Base-by-base conservation (phyloP, 2,888 invertebrate genomes). In the Invenusta paracnida region DNA sequence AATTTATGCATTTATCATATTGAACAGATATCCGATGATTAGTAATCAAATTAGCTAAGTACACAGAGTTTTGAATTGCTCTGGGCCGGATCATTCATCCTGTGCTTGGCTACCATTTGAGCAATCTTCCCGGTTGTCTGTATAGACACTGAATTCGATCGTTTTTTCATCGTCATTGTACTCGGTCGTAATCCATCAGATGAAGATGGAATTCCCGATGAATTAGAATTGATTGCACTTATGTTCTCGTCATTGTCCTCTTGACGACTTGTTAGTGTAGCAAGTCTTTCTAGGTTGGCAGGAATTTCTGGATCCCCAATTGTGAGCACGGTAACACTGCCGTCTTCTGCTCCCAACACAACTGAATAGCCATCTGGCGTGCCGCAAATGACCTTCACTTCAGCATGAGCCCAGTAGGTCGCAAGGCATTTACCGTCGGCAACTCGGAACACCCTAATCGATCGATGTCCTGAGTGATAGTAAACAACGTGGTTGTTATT, bases 401-500 rank as follows among this genome's bases (percentile, higher is more conserved):
- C 91, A 0, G 91, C 91, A 81, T 90, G 90, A 0, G 90, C 89
- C 85, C 90, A 90, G 88, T 89, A 98, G 91, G 97, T 97, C 0
- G 98, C 97, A 88, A 98, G 95, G 93, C 95, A 94, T 90, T 94
- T 94, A 0, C 96, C 96, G 90, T 98, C 98, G 0, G 93, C 92
- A 13, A 96, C 95, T 89, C 96, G 95, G 91, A 98, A 98, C 0
- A 98, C 95, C 87, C 98, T 93, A 85, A 98, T 93, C 0, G 98
- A 98, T 29, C 28, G 82, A 29, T 30, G 28, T 82, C n/a, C 98
- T 88, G 96, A 96, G 90, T 98, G 98, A 90, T 98, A 98, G 90
- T 98, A 98, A 83, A 98, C 93, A 0, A 98, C 98, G 89, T 98
- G 97, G 89, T 96, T 95, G 89, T 98, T 96, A 0, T 95, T 96